Percentiles rank a stretch among this genome's conserved stretches.
Evolutionary conservation across 2,888 invertebrate genomes (phyloP).

Genomic region (Teleogryllus oceanicus): DNA sequence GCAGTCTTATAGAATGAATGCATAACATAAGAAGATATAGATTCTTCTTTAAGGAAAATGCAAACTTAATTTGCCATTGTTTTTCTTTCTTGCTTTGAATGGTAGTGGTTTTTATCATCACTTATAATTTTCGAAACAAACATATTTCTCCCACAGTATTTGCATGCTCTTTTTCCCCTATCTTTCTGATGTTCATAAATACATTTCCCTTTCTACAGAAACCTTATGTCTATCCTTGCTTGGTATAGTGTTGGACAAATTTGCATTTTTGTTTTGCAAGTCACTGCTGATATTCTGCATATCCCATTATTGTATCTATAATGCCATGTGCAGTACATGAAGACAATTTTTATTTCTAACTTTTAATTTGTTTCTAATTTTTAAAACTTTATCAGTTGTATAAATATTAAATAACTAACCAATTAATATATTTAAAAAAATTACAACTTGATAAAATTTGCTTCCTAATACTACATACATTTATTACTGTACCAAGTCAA

Average conservation of each 20-base stretch:
- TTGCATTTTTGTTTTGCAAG: not conserved
- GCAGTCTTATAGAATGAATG: conserved; percentile 1
- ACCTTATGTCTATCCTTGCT: not conserved
- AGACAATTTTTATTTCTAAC: not conserved
- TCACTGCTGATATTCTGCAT: not conserved
- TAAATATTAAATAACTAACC: not conserved
- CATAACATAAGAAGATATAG: not conserved
- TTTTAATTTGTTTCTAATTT: not conserved
- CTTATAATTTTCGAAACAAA: not conserved
- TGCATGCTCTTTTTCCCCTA: not conserved
- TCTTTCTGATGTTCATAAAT: not conserved
- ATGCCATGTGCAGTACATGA: not conserved
- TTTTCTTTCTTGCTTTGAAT: not conserved
- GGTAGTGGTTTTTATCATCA: conserved; percentile 2
- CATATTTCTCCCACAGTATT: not conserved
- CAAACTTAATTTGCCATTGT: not conserved
- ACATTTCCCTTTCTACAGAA: not conserved
- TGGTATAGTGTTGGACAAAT: not conserved
- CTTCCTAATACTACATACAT: too few relatives aligned
- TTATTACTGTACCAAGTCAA: too few relatives aligned
- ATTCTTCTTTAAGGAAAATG: not conserved
- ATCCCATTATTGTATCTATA: not conserved
- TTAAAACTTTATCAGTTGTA: not conserved
- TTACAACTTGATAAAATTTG: too few relatives aligned
- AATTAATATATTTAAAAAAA: not conserved